phyloP scores from a whole-genome alignment of 2,797 vertebrate species.

The Loris lydekkerianus region DNA sequence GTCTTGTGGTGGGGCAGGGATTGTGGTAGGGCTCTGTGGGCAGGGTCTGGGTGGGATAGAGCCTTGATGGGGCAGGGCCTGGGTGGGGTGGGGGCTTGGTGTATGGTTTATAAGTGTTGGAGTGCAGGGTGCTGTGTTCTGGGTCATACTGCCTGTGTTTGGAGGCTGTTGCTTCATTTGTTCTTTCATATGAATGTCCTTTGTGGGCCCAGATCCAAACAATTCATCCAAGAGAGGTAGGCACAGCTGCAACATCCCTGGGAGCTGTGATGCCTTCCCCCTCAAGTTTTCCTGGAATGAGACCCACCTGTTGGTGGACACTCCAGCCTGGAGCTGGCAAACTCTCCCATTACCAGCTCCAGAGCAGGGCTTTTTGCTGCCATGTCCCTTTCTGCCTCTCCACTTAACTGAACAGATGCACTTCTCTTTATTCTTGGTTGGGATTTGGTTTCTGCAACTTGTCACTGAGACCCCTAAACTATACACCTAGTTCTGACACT shows the following conservation, averaged over 20 bases:
- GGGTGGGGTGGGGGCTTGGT: background rate
- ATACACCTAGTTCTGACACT: background rate
- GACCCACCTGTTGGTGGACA: too few species aligned
- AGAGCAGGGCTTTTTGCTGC: background rate
- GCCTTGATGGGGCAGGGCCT: background rate
- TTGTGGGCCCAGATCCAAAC: background rate
- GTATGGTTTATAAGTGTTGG: background rate
- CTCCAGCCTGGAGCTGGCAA: background rate
- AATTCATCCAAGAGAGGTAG: background rate
- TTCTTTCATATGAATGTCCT: background rate
- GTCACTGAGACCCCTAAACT: background rate
- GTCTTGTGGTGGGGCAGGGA: background rate
- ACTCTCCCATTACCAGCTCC: background rate
- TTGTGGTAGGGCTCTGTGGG: background rate
- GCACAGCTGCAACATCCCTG: background rate
- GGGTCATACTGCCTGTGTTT: too few species aligned
- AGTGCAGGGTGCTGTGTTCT: too few species aligned
- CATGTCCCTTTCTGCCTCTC: background rate
- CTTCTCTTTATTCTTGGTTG: background rate
- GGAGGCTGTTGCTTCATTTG: background rate
- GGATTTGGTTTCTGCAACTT: background rate
- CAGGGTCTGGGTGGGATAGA: background rate
- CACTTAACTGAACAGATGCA: background rate
- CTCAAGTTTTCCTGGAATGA: background rate
- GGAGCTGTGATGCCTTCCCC: background rate